Percentiles rank a stretch among this genome's conserved stretches.
Conservation (phyloP, 2,113 vertebrate genomes). For the Anguilla rostrata region DNA sequence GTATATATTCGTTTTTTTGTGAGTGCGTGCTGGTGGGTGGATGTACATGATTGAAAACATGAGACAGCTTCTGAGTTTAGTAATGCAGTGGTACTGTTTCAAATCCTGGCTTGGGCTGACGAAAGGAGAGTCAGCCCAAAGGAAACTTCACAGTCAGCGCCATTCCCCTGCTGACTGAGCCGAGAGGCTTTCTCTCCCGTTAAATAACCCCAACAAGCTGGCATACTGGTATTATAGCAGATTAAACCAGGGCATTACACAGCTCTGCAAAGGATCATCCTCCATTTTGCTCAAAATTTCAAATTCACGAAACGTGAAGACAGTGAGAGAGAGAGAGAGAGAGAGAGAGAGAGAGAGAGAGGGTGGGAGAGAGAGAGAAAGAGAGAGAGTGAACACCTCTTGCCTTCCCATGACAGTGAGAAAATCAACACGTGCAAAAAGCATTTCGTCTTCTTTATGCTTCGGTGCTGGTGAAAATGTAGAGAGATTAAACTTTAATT, state of each 20-base stretch:
- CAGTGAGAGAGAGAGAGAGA: neutral
- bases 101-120: neutral
- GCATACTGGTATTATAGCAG: neutral
- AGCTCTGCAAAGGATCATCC: neutral
- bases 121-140: neutral
- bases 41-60: too few relatives aligned
- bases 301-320: neutral
- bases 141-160: neutral
- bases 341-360: neutral
- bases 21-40: too few relatives aligned
- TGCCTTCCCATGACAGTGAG: neutral
- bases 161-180: neutral
- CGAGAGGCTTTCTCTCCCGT: slow-evolving; percentile 7
- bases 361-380: neutral
- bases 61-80: neutral
- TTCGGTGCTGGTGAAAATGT: slow-evolving; percentile 11
- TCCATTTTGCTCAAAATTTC: slow-evolving; percentile 18
- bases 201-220: slow-evolving; percentile 12
- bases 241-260: slow-evolving; percentile 5
- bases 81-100: neutral
- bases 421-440: slow-evolving; percentile 8
- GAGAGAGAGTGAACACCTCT: neutral
- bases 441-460: slow-evolving; percentile 14
- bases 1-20: too few relatives aligned
- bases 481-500: slow-evolving; percentile 26